These are phyloP conservation scores for Agelastica alni DNA, from an alignment of 2,888 invertebrate species.

Conservation along the genomic window DNA sequence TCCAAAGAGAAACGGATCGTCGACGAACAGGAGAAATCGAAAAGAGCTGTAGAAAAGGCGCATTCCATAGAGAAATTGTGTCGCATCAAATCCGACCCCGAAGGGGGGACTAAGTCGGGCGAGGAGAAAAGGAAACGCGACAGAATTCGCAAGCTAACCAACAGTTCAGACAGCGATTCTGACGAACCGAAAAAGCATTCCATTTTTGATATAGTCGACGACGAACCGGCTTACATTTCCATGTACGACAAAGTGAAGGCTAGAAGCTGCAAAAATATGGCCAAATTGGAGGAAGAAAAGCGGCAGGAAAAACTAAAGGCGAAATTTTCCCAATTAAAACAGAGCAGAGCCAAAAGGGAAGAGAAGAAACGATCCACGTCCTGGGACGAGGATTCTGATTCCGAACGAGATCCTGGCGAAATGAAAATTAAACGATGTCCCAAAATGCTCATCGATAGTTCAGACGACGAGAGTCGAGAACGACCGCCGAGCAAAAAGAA, in stretches of 20 bases:
- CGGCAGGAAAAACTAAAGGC: slow-evolving; percentile 84
- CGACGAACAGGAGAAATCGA: slow-evolving; percentile 30
- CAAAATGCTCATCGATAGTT: slow-evolving; percentile 54
- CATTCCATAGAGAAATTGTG: slow-evolving; percentile 35
- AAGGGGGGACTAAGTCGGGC: slow-evolving; percentile 39
- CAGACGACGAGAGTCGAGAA: slow-evolving; percentile 51
- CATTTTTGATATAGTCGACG: slow-evolving; percentile 87
- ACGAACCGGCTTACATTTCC: slow-evolving; percentile 88
- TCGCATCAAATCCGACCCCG: slow-evolving; percentile 35
- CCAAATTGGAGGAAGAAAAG: slow-evolving; percentile 88
- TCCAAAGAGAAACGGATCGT: slow-evolving; percentile 35
- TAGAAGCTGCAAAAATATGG: slow-evolving; percentile 90
- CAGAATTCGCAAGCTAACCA: slow-evolving; percentile 53
- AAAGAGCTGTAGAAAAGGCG: slow-evolving; percentile 33
- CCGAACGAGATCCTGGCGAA: slow-evolving; percentile 53
- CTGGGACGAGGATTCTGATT: slow-evolving; percentile 86
- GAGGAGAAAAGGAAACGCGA: slow-evolving; percentile 42
- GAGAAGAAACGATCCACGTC: slow-evolving; percentile 88
- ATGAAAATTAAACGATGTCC: slow-evolving; percentile 44
- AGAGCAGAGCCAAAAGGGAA: slow-evolving; percentile 83
- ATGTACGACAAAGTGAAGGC: slow-evolving; percentile 99
- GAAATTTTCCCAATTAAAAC: slow-evolving; percentile 85
- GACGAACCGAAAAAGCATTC: slow-evolving; percentile 88
- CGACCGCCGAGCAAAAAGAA: slow-evolving; percentile 50
- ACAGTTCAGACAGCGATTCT: slow-evolving; percentile 73